Base-by-base conservation (phyloP, 2,888 invertebrate species). In the Vandiemenella viatica region DNA sequence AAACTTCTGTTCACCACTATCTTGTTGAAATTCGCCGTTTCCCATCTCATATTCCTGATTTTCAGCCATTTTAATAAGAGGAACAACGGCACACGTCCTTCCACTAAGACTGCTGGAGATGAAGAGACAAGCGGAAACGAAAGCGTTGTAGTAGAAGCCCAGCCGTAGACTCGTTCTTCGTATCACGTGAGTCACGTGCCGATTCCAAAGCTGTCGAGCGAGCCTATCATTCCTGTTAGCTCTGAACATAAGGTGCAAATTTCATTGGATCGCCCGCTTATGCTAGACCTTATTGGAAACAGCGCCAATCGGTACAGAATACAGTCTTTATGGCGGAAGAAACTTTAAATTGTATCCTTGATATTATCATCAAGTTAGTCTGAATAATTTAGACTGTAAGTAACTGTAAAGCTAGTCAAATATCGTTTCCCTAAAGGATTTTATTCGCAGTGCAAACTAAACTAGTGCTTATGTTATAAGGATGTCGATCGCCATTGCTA, bases 1-100 rank as follows among this genome's bases (percentile, higher is more conserved):
- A 56, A 71, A 72, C 58, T 68, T 70, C 67, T 79, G 78, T 60
- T 81, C 80, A 19, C 53, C 52, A 46, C 50, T 51, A 52, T 55
- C 52, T 46, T 55, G 53, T 81, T 81, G 75, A 82, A 83, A 83
- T 69, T 83, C 83, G 67, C 82, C 81, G 69, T 82, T 83, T 60
- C 77, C 77, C 80, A 82, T 80, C 62, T 74, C 72, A 69, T 71
- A 73, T 64, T 77, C 79, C 73, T 77, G 72, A 62, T 69, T 70
- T 55, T 69, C 73, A 55, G 74, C 72, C 75, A 76, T 75, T 60
- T 46, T 58, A 51, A 45, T 46, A 65, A 64, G 64, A 67, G 19
- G 45, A 18, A 18, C 37, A 64, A 64, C 67, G 20, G 48, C 22
- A 50, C 46, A 54, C 51, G 48, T 51, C 51, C 42, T 18, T 6